Evolutionary conservation across 2,888 invertebrate genomes (phyloP), one percentile per base, ranked within the genome.

Genomic region (Zhuqinia jingwanae): DNA sequence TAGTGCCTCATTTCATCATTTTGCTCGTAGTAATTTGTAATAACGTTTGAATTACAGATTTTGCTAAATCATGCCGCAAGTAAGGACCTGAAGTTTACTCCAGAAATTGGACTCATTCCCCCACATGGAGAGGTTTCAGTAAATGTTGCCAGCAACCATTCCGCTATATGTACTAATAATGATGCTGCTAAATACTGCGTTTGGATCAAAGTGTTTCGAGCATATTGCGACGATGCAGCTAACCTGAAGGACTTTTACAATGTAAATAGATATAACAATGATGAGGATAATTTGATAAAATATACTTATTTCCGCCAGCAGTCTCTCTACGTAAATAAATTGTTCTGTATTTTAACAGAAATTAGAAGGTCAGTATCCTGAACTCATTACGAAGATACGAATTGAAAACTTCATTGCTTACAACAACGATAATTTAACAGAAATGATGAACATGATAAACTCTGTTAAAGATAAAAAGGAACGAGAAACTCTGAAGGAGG

Each of bases 321-420:
- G n/a, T n/a, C n/a, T n/a, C n/a, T n/a, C n/a, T n/a, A n/a, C n/a
- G n/a, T n/a, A n/a, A n/a, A n/a, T n/a, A n/a, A n/a, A n/a, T n/a
- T n/a, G n/a, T n/a, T n/a, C n/a, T n/a, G n/a, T n/a, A n/a, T n/a
- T 58, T 58, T 2, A n/a, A 5, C 53, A 83, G 83, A 50, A 20
- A 65, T 22, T 83, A 27, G 17, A 42, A 15, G 36, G 63, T 0
- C 75, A 83, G 15, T 76, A 56, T 10, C 83, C 83, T 2, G 83
- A 83, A 8, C 53, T 75, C 6, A 83, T 83, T 22, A 15, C 22
- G 10, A 42, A 36, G 0, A 75, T 36, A 17, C 17, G n/a, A 2
- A 76, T 83, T 13, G 63, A 83, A 0, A 47, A 27, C 1, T 47
- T 83, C 2, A 11, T 83, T 0, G 0, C 53, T 15, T 76, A 63